Percentiles rank a stretch among this genome's conserved stretches.
Evolutionary conservation across 2,797 vertebrate genomes (phyloP).

Genomic region (Anomalospiza imberbis): DNA sequence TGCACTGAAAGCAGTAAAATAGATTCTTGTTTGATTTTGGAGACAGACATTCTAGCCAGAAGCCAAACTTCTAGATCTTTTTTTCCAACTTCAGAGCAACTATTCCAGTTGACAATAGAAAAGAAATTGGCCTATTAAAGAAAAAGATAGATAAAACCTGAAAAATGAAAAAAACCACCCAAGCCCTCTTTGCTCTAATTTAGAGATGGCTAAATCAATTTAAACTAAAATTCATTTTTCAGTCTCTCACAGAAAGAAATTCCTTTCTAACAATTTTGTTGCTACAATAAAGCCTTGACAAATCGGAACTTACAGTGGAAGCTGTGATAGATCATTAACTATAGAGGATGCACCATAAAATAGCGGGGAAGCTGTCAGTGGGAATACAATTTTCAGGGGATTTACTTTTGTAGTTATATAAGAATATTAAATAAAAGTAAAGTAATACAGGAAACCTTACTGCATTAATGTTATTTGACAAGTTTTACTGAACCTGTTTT

Average conservation of each 20-base stretch:
- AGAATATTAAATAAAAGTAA: constrained; percentile 40
- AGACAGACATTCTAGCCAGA: neutral
- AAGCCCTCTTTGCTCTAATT: neutral
- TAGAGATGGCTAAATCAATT: constrained; percentile 2
- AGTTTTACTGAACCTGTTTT: constrained; percentile 12
- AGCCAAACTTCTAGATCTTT: neutral
- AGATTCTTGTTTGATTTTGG: neutral
- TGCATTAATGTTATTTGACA: constrained; percentile 2
- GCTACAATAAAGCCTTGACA: constrained; percentile 24
- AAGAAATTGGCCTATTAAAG: neutral
- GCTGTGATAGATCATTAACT: constrained; percentile 43
- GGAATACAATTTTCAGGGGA: constrained; percentile 16
- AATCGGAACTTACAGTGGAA: neutral
- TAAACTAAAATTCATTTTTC: neutral
- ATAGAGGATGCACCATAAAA: constrained; percentile 20
- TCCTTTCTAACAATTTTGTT: constrained; percentile 17
- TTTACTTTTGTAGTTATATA: constrained; percentile 36
- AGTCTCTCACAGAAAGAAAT: neutral
- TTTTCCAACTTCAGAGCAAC: neutral
- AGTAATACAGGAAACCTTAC: neutral
- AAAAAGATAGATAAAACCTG: neutral
- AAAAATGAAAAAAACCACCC: neutral
- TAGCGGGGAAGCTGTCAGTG: constrained; percentile 37
- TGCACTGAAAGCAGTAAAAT: neutral
- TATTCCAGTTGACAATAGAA: neutral